Percentiles rank a stretch among this genome's conserved stretches.
phyloP scores from a whole-genome alignment of 2,797 vertebrate species.

The Pseudocheirus occidentalis region DNA sequence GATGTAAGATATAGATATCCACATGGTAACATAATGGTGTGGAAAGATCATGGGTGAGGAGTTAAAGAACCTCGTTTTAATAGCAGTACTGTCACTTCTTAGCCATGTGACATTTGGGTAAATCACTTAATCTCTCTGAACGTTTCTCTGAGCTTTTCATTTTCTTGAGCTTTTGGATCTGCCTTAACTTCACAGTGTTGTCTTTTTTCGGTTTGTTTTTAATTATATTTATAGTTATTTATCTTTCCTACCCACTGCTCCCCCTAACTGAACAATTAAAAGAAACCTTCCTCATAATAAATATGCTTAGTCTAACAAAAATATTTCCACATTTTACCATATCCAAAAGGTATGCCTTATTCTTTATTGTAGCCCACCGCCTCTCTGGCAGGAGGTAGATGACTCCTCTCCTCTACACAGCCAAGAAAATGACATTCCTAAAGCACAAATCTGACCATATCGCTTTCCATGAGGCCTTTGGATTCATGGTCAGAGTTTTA shows the following conservation, averaged over 20 bases:
- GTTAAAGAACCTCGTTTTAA: background rate
- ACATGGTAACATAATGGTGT: background rate
- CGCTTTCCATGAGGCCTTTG: background rate
- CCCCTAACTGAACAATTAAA: background rate
- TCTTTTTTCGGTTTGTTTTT: background rate
- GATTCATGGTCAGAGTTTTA: background rate
- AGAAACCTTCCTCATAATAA: background rate
- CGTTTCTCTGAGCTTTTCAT: too few species aligned
- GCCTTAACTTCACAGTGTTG: background rate
- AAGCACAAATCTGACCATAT: background rate
- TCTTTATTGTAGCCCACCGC: background rate
- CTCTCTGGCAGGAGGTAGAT: background rate
- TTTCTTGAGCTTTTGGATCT: background rate
- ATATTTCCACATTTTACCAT: background rate
- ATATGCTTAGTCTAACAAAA: background rate
- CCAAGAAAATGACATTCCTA: background rate
- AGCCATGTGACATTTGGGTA: background rate
- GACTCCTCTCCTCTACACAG: too few species aligned
- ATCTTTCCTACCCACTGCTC: background rate
- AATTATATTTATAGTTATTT: background rate
- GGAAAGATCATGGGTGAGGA: background rate
- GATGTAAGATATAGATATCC: background rate
- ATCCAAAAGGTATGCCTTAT: background rate
- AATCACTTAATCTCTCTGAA: background rate
- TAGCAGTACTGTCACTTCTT: background rate